Evolutionary conservation across 2,888 invertebrate species (phyloP), one percentile per base, ranked within the genome.

Genomic region (Eurytoma adleriae): DNA sequence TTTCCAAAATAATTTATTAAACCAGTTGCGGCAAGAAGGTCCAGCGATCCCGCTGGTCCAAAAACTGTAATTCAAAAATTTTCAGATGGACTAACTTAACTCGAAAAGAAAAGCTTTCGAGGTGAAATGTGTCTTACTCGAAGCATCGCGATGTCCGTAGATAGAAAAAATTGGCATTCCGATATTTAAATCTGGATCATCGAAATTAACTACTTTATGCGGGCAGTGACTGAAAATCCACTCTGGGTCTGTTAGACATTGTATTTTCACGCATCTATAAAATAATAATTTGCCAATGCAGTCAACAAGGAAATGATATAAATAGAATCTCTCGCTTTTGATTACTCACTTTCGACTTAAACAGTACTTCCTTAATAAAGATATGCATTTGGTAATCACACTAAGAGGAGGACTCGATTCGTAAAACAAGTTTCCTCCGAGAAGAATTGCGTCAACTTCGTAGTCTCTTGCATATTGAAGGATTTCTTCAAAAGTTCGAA

Each of bases 91-190:
- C 3, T 61, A 24, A 54, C n/a, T 10, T 10, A 10, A 1, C 10
- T 40, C 10, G 10, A 40, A 40, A 40, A 40, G 10, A 10, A 40
- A 40, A 1, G 1, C 4, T 10, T 50, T 7, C n/a, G 1, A 18
- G 18, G 40, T 18, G 54, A 62, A 59, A n/a, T 13, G 1, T 0
- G n/a, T 24, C n/a, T 67, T 92, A 88, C 92, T 95, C 5, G 97
- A 98, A 91, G 99, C 99, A 90, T 99, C 99, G 89, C 99, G 99
- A 91, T 99, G 99, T 75, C 99, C 99, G 91, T 99, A 98, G 86
- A 99, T 98, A 0, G 98, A 97, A 89, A 98, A 96, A 70, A 99
- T 94, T 0, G 99, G 99, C 86, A 98, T 94, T 0, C 96, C 94
- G 64, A 99, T 93, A 89, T 99, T 99, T 52, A 99, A 91, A 91